These are phyloP conservation scores for Ceratina japonica DNA, from an alignment of 1,140 invertebrate genomes.

Conservation along the genomic window DNA sequence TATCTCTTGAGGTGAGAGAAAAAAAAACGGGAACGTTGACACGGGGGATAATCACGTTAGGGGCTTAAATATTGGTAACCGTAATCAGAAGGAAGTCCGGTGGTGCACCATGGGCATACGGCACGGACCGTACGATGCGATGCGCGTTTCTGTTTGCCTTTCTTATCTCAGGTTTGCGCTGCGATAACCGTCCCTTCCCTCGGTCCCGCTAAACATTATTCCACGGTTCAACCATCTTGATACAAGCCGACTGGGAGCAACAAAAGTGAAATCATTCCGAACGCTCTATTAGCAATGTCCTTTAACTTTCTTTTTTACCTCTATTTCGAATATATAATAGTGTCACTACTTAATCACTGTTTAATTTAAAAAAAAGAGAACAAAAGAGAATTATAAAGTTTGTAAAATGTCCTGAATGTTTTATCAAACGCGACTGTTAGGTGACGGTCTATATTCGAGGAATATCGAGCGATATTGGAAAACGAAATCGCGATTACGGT, in stretches of 20 bases:
- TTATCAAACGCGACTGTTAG: too few relatives aligned
- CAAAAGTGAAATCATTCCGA: conserved; percentile 11
- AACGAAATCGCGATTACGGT: too few relatives aligned
- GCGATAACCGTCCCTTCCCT: conserved; percentile 72
- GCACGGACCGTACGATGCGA: conserved; percentile 53
- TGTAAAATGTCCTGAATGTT: too few relatives aligned
- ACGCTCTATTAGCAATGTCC: background rate
- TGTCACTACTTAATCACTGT: too few relatives aligned
- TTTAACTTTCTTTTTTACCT: too few relatives aligned
- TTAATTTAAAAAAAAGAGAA: too few relatives aligned
- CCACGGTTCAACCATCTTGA: conserved; percentile 24
- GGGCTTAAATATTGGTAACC: conserved; percentile 71
- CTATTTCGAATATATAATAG: too few relatives aligned
- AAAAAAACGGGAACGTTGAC: conserved; percentile 22
- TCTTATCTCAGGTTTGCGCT: conserved; percentile 78
- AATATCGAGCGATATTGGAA: too few relatives aligned
- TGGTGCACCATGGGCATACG: conserved; percentile 64
- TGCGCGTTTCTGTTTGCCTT: conserved; percentile 75
- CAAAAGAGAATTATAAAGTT: too few relatives aligned
- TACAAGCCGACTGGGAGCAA: conserved; percentile 2
- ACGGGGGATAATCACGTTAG: conserved; percentile 41
- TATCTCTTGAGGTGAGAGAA: conserved; percentile 9
- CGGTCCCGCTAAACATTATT: conserved; percentile 37
- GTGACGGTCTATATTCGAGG: too few relatives aligned
- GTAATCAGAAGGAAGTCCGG: conserved; percentile 77